Evolutionary conservation across 2,113 vertebrate species (phyloP).

Genomic region (Melanerpes formicivorus): DNA sequence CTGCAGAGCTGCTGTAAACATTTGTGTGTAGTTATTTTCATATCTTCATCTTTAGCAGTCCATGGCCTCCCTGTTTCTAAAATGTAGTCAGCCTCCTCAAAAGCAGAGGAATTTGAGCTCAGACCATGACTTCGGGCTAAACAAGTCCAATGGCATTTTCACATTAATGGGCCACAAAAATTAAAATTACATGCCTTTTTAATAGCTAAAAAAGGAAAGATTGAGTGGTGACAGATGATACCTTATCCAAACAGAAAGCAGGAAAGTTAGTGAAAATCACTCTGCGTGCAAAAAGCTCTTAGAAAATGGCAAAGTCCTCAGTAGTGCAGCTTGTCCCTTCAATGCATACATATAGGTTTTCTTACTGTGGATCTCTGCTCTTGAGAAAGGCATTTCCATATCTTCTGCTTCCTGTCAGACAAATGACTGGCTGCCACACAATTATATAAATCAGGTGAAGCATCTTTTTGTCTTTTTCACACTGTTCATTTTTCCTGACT

Average conservation of each 20-base stretch:
- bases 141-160: background rate
- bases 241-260: background rate
- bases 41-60: background rate
- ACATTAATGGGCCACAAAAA: slow-evolving; percentile 44
- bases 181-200: slow-evolving; percentile 63
- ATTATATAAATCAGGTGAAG: background rate
- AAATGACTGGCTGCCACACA: background rate
- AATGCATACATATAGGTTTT: background rate
- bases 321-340: background rate
- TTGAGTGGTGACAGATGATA: slow-evolving; percentile 32
- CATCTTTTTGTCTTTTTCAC: background rate
- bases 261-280: background rate
- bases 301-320: background rate
- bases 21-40: background rate
- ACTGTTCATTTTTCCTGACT: background rate
- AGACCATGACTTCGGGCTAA: background rate
- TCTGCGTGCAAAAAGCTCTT: background rate
- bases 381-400: background rate
- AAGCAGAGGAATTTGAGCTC: slow-evolving; percentile 15
- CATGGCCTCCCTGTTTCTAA: background rate
- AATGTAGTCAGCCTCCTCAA: background rate
- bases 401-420: background rate
- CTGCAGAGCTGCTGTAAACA: background rate
- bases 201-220: slow-evolving; percentile 14
- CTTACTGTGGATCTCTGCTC: background rate